phyloP scores from a whole-genome alignment of 2,888 invertebrate genomes.

The Zootermopsis nevadensis region DNA sequence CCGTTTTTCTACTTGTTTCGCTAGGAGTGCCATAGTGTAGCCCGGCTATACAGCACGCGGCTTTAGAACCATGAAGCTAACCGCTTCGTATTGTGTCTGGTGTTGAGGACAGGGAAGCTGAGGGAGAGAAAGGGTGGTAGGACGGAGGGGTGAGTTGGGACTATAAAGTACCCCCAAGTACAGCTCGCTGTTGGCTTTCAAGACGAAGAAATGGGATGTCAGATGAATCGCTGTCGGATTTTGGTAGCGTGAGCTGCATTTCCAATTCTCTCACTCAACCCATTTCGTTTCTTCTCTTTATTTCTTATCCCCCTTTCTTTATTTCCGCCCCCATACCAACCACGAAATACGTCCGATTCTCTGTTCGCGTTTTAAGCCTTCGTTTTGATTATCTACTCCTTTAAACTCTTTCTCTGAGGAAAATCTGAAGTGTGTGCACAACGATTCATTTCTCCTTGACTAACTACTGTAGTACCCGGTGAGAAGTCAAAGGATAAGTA shows the following conservation, averaged over 20 bases:
- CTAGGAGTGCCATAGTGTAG: neutral
- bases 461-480: too few relatives aligned
- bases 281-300: constrained; percentile 25
- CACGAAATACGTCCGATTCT: constrained; percentile 7
- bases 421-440: neutral
- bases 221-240: constrained; percentile 46
- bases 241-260: constrained; percentile 37
- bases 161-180: constrained; percentile 34
- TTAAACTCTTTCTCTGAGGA: neutral
- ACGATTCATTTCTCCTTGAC: neutral
- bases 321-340: constrained; percentile 25
- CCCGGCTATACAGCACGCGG: neutral
- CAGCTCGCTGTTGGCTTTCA: constrained; percentile 38
- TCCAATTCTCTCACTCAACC: constrained; percentile 42
- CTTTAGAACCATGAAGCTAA: constrained; percentile 23
- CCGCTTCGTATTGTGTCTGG: constrained; percentile 28
- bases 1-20: constrained; percentile 33
- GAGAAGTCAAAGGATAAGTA: too few relatives aligned
- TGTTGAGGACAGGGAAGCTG: constrained; percentile 11
- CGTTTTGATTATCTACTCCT: constrained; percentile 30
- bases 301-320: constrained; percentile 11
- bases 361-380: constrained; percentile 11
- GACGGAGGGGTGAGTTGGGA: neutral
- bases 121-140: neutral
- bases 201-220: constrained; percentile 43